Evolutionary conservation across 2,797 vertebrate species (phyloP).

Genomic region (Xenops minutus): DNA sequence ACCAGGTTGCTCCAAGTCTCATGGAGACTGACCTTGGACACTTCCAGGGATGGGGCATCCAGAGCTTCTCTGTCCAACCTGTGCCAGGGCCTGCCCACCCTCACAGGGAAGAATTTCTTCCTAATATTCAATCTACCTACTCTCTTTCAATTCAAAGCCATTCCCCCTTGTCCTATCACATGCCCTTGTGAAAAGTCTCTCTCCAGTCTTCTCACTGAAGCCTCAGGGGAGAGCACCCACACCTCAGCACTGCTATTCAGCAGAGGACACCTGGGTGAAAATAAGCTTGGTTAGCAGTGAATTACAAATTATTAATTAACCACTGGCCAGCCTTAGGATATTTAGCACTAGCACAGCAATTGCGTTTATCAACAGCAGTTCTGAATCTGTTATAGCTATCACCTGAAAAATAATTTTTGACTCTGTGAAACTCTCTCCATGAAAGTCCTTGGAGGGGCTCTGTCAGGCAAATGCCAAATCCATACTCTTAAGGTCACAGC

Average conservation of each 20-base stretch:
- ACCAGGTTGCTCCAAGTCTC: background rate
- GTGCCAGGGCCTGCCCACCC: fast-evolving
- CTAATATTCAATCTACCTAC: background rate
- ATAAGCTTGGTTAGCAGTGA: background rate
- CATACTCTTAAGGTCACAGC: background rate
- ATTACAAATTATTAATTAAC: background rate
- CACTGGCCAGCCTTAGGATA: background rate
- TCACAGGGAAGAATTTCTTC: background rate
- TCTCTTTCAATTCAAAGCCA: background rate
- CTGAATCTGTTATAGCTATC: background rate
- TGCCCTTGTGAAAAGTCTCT: background rate
- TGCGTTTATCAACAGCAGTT: background rate
- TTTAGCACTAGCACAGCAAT: background rate
- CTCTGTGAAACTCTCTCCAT: background rate
- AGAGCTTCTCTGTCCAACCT: background rate
- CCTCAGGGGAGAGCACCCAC: background rate
- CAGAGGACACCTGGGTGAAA: background rate
- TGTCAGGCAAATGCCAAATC: background rate
- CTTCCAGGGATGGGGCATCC: background rate
- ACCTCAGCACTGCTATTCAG: background rate
- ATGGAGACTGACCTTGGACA: background rate
- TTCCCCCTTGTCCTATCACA: background rate
- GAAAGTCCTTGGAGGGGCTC: background rate
- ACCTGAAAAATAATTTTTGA: background rate
- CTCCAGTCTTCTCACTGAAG: fast-evolving